Percentiles rank a stretch among this genome's conserved stretches.
Conservation (phyloP, 2,888 invertebrate genomes). For the Girardia tigrina region DNA sequence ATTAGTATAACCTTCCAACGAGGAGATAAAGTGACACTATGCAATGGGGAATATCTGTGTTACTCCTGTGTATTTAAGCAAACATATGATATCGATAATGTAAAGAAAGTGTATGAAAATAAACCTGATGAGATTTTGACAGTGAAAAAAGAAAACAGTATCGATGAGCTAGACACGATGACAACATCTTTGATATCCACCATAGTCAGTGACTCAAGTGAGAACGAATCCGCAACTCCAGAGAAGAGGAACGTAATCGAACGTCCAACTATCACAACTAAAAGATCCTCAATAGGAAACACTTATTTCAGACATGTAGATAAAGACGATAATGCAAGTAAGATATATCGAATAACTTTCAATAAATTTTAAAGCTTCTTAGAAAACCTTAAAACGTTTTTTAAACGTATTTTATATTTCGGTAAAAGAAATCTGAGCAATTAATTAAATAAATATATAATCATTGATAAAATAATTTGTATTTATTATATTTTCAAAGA, state of each 20-base stretch:
- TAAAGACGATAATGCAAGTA: too few relatives aligned
- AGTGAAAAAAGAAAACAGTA: neutral
- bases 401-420: too few relatives aligned
- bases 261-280: neutral
- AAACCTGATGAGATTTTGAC: slow-evolving; percentile 8
- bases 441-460: too few relatives aligned
- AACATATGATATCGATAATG: neutral
- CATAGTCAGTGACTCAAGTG: neutral
- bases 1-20: too few relatives aligned
- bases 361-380: too few relatives aligned
- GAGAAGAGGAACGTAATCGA: neutral
- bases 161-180: neutral
- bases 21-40: slow-evolving; percentile 3
- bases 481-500: too few relatives aligned
- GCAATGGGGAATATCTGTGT: neutral
- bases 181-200: slow-evolving; percentile 10
- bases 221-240: neutral
- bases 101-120: neutral
- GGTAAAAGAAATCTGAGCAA: too few relatives aligned
- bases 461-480: too few relatives aligned
- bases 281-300: neutral
- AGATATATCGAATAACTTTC: too few relatives aligned
- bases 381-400: too few relatives aligned
- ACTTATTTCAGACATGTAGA: neutral
- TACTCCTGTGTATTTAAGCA: neutral